Evolutionary conservation across 2,113 vertebrate species (phyloP).

Genomic region (Malurus alboscapulatus): DNA sequence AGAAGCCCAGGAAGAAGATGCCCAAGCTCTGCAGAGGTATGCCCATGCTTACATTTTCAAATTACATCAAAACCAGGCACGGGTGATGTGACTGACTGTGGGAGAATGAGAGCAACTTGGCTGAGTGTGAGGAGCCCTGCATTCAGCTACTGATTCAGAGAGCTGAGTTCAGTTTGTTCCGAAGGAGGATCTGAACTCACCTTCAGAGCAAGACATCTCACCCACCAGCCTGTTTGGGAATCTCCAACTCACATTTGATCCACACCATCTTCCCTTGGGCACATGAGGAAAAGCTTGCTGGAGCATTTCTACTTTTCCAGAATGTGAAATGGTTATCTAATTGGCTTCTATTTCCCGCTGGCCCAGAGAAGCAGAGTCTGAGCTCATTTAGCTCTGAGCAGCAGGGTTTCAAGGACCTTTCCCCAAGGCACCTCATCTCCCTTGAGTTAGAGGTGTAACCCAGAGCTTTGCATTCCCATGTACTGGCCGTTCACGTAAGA

Average conservation of each 20-base stretch:
- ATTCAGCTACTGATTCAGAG: neutral
- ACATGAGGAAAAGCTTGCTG: neutral
- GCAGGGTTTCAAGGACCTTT: neutral
- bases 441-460: neutral
- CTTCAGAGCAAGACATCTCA: neutral
- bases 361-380: neutral
- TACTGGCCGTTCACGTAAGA: accelerated
- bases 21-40: neutral
- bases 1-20: neutral
- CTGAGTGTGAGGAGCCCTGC: neutral
- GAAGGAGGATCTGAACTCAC: neutral
- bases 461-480: accelerated
- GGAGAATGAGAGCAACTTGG: neutral
- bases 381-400: neutral
- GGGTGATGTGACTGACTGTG: neutral
- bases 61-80: neutral
- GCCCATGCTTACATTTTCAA: neutral
- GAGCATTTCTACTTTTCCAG: neutral
- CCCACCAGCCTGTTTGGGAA: neutral
- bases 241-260: neutral
- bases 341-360: neutral
- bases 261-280: accelerated
- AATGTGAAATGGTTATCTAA: neutral
- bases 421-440: neutral
- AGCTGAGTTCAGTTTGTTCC: neutral